Conservation (phyloP, 2,113 vertebrate genomes). For the Dermatemys mawii region DNA sequence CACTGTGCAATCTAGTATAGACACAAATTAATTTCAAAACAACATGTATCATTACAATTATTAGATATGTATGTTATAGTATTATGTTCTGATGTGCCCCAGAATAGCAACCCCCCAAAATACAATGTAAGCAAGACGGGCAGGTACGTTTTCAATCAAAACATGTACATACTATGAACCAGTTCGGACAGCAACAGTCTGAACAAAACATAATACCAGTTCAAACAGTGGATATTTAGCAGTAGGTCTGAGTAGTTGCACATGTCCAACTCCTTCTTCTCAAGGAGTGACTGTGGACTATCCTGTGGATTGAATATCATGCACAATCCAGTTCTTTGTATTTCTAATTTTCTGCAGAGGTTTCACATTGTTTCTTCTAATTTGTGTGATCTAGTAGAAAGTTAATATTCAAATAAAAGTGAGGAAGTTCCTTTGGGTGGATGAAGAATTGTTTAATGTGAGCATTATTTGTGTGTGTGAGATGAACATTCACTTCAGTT, state of each 20-base stretch:
- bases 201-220: background rate
- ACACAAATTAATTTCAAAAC: background rate
- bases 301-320: background rate
- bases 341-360: background rate
- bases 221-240: background rate
- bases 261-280: no score
- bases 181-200: background rate
- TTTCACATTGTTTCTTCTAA: background rate
- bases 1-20: background rate
- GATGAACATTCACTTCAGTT: conserved; percentile 4
- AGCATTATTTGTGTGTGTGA: background rate
- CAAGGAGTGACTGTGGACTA: no score
- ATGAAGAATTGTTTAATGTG: background rate
- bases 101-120: background rate
- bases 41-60: background rate
- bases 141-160: background rate
- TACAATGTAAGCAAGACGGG: background rate
- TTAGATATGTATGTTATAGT: background rate
- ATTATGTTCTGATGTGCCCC: background rate
- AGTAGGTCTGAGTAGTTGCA: background rate
- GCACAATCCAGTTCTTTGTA: background rate
- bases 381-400: background rate
- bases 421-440: background rate
- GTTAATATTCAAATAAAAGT: background rate
- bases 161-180: background rate